Conservation (phyloP, 2,113 vertebrate species). For the Oryzias javanicus region DNA sequence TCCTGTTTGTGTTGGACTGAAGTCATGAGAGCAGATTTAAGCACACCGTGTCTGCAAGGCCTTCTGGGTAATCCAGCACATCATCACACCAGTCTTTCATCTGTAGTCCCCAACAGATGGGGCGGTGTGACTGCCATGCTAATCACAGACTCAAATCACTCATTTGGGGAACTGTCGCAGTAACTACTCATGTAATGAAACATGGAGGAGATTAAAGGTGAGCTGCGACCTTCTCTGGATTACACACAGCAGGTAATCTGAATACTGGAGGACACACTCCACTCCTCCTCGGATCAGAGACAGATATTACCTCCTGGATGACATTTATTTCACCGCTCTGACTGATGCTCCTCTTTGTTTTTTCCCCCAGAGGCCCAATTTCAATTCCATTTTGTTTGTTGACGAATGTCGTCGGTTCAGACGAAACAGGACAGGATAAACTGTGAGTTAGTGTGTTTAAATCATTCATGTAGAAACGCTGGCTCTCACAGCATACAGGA, state of each 20-base stretch:
- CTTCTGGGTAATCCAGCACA: conserved; percentile 13
- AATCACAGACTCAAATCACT: conserved; percentile 44
- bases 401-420: conserved; percentile 48
- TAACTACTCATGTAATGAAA: conserved; percentile 20
- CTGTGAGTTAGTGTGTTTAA: conserved; percentile 23
- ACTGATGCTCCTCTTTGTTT: conserved; percentile 34
- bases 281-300: background rate
- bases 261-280: conserved; percentile 35
- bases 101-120: conserved; percentile 29
- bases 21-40: background rate
- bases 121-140: conserved; percentile 35
- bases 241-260: conserved; percentile 26
- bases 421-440: conserved; percentile 24
- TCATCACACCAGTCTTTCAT: conserved; percentile 16
- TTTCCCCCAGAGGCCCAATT: conserved; percentile 39
- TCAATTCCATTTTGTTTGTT: conserved; percentile 44
- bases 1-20: no score
- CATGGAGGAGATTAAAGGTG: conserved; percentile 44
- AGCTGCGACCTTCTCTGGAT: conserved; percentile 51
- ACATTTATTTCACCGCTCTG: conserved; percentile 41
- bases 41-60: background rate
- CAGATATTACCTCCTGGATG: conserved; percentile 16
- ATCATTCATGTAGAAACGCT: conserved; percentile 30
- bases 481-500: conserved; percentile 21
- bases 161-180: conserved; percentile 13